Evolutionary conservation across 2,113 vertebrate species (phyloP).

Genomic region (Halcyon malimbica): DNA sequence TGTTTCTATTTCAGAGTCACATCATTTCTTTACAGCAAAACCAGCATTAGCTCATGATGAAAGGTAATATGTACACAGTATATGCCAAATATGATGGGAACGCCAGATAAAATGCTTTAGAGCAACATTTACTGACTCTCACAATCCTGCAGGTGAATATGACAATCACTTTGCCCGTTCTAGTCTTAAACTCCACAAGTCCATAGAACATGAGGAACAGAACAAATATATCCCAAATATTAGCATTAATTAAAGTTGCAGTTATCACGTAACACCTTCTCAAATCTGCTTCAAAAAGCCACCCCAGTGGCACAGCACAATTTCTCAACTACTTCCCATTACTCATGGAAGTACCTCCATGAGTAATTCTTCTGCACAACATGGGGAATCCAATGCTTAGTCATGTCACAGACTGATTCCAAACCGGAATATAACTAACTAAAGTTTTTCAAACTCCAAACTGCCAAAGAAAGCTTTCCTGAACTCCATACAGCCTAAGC

Average conservation of each 20-base stretch:
- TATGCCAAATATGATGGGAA: neutral
- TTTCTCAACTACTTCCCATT: neutral
- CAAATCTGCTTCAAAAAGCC: neutral
- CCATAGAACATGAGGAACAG: neutral
- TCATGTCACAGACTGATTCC: neutral
- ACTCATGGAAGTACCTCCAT: neutral
- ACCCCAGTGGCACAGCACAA: neutral
- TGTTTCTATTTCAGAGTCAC: neutral
- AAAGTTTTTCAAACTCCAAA: neutral
- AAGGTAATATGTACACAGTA: neutral
- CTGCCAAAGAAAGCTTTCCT: neutral
- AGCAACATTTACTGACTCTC: neutral
- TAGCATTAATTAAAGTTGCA: neutral
- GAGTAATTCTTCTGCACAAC: neutral
- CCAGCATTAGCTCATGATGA: neutral
- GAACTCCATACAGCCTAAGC: neutral
- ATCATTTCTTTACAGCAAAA: neutral
- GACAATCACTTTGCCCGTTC: neutral
- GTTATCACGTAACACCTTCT: neutral
- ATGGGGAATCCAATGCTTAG: neutral
- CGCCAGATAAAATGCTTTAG: neutral
- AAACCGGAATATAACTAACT: neutral
- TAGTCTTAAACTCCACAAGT: neutral
- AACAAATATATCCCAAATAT: neutral
- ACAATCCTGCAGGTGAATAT: neutral